Base-by-base conservation (phyloP, 2,113 vertebrate genomes). In the Cephalopholis sonnerati region DNA sequence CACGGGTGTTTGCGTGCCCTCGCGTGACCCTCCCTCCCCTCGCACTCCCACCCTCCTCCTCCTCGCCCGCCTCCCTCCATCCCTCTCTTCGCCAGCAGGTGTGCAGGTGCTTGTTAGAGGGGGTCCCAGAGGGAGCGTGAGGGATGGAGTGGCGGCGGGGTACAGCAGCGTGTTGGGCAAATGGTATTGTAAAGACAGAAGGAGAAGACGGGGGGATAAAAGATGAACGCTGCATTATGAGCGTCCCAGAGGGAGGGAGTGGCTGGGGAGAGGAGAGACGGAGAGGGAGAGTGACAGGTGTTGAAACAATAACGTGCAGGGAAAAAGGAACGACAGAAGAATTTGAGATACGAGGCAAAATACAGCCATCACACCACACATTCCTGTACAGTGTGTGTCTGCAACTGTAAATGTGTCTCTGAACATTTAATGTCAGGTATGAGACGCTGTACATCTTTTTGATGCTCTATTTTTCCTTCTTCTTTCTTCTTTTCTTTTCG, bases 91-190 rank as follows among this genome's bases (percentile, higher is more conserved):
- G 5, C 2, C 5, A 24, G 68, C 78, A 92, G 88, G 88, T 91
- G 89, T 74, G 77, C 68, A 29, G 74, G 48, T 4, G 86, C 90
- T 93, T 92, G 93, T 94, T 95, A 91, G 72, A 83, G 65, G 84
- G 62, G 55, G 53, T 91, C 87, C 89, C 86, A 64, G 62, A 74
- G 85, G 83, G 74, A 87, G 62, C 62, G 58, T 0, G 4, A 71
- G 41, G 54, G 72, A 74, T 20, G 57, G 79, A 22, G 63, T 9
- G 59, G 27, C 9, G 24, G 65, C 44, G 24, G 76, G 44, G 44
- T 29, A 15, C 22, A 39, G 16, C 50, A 46, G 65, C 54, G 27
- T 7, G 66, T 55, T 64, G 62, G 72, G 77, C 61, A 82, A 84
- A 82, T 57, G 72, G 48, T 64, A 41, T 74, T 8, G 50, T 63